A percentile compares a stretch with the other conserved stretches of the same genome.
These are phyloP conservation scores for Sebastes minor DNA, from an alignment of 2,797 vertebrate genomes.

Conservation along the genomic window DNA sequence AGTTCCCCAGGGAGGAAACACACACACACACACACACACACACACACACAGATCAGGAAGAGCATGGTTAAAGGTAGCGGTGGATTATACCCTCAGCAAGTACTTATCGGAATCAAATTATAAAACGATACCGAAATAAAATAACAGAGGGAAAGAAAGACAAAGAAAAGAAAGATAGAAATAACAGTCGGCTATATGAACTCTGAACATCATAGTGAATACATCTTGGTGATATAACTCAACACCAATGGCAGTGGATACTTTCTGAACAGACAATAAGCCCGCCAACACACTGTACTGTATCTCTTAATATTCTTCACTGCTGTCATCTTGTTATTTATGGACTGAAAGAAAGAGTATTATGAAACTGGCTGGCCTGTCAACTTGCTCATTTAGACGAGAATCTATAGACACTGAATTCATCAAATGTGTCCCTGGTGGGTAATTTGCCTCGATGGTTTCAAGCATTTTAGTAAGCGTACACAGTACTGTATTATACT, in stretches of 20 bases:
- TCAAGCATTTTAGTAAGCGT: not conserved
- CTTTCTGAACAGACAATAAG: not conserved
- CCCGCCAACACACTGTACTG: not conserved
- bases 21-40: slow-evolving; percentile 1
- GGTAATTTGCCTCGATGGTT: not conserved
- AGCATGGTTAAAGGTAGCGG: slow-evolving; percentile 39
- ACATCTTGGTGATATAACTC: not conserved
- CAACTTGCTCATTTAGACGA: not conserved
- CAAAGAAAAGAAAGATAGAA: not conserved
- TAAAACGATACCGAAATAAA: slow-evolving; percentile 31
- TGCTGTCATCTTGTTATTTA: slow-evolving; percentile 8
- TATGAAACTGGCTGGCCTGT: not conserved
- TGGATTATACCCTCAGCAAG: slow-evolving; percentile 58
- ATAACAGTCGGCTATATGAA: not conserved
- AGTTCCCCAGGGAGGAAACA: slow-evolving; percentile 68
- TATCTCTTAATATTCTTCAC: not conserved
- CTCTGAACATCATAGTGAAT: not conserved
- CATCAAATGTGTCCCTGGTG: not conserved
- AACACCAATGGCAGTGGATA: not conserved
- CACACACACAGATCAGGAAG: not conserved
- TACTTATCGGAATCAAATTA: slow-evolving; percentile 59
- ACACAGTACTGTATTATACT: not conserved
- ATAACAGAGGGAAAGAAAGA: not conserved
- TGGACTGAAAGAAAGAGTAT: not conserved
- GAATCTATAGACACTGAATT: not conserved